Evolutionary conservation across 2,888 invertebrate genomes (phyloP), one percentile per base, ranked within the genome.

Genomic region (Acronicta alni): DNA sequence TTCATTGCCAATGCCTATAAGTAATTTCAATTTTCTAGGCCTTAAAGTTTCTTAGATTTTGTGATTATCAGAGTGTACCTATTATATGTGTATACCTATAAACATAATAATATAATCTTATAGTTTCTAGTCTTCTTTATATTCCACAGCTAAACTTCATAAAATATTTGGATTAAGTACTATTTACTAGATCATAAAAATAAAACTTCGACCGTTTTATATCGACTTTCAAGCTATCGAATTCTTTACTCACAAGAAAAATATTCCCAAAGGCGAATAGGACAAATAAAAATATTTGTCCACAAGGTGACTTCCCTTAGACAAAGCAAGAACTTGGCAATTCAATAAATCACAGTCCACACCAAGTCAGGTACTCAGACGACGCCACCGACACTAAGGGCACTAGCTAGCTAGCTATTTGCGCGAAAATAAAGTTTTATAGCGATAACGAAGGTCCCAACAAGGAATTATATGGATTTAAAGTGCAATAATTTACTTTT

Each of bases 361-460:
- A 65, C 59, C 55, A 59, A 59, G 52, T 35, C 49, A 65, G 67
- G 63, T 67, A 72, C 61, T 56, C 51, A 67, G 49, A 53, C 38
- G 16, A 39, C 45, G 49, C 47, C 17, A 47, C 56, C 51, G 62
- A 57, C 69, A 59, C 47, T 60, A 43, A 66, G 51, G 60, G 63
- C 64, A 75, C 60, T 70, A 72, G 75, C n/a, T n/a, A 72, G 64
- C 43, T 64, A 68, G 76, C 75, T 75, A 80, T 81, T 77, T 77
- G 79, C 76, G 67, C 56, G 74, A 83, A 79, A 81, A 83, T 81
- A 80, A 83, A 82, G 76, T 77, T 77, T 81, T 80, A 85, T 81
- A 71, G 54, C 67, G 49, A 62, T 53, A 79, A 80, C 77, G 81
- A 81, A 80, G 75, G 71, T 55, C 53, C 60, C 17, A 51, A 58